Base-by-base conservation (phyloP, 2,888 invertebrate species). In the Bugulina stolonifera region DNA sequence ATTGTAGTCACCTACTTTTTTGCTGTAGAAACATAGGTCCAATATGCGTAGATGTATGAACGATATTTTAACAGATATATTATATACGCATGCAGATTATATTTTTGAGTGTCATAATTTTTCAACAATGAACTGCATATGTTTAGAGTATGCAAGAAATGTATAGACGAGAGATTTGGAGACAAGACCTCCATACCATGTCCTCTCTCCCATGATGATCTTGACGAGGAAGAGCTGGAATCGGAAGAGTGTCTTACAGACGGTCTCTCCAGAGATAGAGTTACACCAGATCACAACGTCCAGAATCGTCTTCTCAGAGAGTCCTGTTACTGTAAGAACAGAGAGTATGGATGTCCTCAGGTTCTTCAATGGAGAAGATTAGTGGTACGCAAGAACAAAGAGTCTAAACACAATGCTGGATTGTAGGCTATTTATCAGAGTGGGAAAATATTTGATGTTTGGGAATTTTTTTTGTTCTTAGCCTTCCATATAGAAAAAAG, bases 71-170 rank as follows among this genome's bases (percentile, higher is more conserved):
- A n/a, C n/a, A n/a, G n/a, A n/a, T n/a, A n/a, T n/a, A n/a, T n/a
- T n/a, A n/a, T n/a, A n/a, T n/a, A n/a, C n/a, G n/a, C n/a, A n/a
- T n/a, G n/a, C n/a, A n/a, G n/a, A n/a, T n/a, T n/a, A n/a, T n/a
- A n/a, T n/a, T n/a, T n/a, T n/a, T n/a, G n/a, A n/a, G n/a, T n/a
- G n/a, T n/a, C n/a, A n/a, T n/a, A n/a, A n/a, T n/a, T n/a, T n/a
- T n/a, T n/a, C n/a, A n/a, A n/a, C n/a, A n/a, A 10, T 43, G 43
- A 43, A 43, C 18, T 43, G 5, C 43, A 43, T 18, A 5, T 57
- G 10, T 64, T 14, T 64, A 64, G 64, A 32, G 64, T 64, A 10
- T 64, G 64, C 34, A 64, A 64, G 32, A 2, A 14, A 10, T 64
- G 64, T n/a, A 64, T 64, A 32, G 64, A 64, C 5, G n/a, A 32